Evolutionary conservation across 1,140 invertebrate species (phyloP), one percentile per base, ranked within the genome.

Genomic region (Habropoda laboriosa): DNA sequence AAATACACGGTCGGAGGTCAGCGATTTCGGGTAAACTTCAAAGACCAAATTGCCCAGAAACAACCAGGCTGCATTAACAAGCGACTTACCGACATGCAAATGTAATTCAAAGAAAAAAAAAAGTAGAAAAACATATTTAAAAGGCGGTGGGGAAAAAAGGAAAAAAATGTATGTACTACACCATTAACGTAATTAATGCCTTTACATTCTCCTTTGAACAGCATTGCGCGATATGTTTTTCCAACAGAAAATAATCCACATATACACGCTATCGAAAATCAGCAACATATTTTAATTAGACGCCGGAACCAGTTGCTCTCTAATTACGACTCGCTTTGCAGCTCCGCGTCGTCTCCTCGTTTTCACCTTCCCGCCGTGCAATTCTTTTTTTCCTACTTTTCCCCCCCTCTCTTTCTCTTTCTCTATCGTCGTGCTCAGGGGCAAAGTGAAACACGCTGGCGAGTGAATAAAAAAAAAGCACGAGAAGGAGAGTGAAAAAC

Each of bases 211-310:
- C 0, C 12, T 10, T 1, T 1, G 16, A 12, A 45, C 24, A 18
- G 45, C 1, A 18, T 42, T 64, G n/a, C n/a, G n/a, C 8, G 0
- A 13, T 2, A 13, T n/a, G 10, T 18, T 10, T 16, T 27, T 66
- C 12, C 18, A 10, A 0, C 30, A 2, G 10, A 27, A 13, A 47
- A 32, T 32, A 47, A 47, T 45, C 27, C 42, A 21, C 18, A n/a
- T 6, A 42, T 6, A 42, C 40, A 10, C 6, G n/a, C 3, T 42
- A 63, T 64, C 24, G 35, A 49, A 47, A 32, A 35, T 30, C 24
- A 13, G 21, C 12, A 6, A 30, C 38, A 58, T 38, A 27, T 47
- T 58, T 47, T 58, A 77, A 57, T 68, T 64, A 64, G 60, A 53
- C 7, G 30, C 0, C 16, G 18, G 0, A 58, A 27, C 32, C 40